Conservation (phyloP, 1,140 invertebrate genomes). For the Leptinotarsa defecta region DNA sequence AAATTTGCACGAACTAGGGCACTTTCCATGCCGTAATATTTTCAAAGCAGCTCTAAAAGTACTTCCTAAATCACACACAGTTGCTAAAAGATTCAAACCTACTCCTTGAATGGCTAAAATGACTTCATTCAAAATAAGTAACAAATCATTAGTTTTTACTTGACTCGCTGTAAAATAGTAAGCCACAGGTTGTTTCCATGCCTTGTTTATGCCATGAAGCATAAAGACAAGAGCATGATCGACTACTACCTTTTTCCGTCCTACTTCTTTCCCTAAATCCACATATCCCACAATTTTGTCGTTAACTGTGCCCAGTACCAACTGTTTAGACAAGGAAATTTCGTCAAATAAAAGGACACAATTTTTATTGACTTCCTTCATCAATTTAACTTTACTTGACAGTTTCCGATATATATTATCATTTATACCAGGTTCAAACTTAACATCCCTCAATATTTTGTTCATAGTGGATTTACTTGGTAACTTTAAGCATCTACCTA, state of each 20-base stretch:
- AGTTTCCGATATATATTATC: too few relatives aligned
- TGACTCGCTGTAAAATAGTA: slow-evolving; percentile 31
- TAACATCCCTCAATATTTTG: slow-evolving; percentile 26
- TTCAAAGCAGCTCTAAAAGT: neutral
- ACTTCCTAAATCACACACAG: slow-evolving; percentile 35
- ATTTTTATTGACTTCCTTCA: too few relatives aligned
- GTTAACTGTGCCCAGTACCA: slow-evolving; percentile 33
- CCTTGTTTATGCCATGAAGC: slow-evolving; percentile 26
- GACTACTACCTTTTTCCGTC: slow-evolving; percentile 34
- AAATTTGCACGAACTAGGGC: neutral
- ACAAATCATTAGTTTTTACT: slow-evolving; percentile 23
- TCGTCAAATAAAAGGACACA: slow-evolving; percentile 20
- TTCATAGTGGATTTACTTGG: slow-evolving; percentile 28
- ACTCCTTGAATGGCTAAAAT: slow-evolving; percentile 25
- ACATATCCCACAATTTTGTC: slow-evolving; percentile 50
- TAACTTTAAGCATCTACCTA: slow-evolving; percentile 23
- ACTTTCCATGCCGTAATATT: slow-evolving; percentile 11
- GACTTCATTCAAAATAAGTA: neutral
- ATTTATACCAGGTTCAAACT: slow-evolving; percentile 22
- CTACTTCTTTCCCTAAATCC: slow-evolving; percentile 48
- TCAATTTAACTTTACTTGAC: too few relatives aligned
- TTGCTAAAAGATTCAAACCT: slow-evolving; percentile 29
- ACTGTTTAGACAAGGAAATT: slow-evolving; percentile 22
- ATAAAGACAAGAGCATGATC: slow-evolving; percentile 40
- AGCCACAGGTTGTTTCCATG: slow-evolving; percentile 33